Evolutionary conservation across 1,140 invertebrate species (phyloP).

Genomic region (Odontomachus brunneus): DNA sequence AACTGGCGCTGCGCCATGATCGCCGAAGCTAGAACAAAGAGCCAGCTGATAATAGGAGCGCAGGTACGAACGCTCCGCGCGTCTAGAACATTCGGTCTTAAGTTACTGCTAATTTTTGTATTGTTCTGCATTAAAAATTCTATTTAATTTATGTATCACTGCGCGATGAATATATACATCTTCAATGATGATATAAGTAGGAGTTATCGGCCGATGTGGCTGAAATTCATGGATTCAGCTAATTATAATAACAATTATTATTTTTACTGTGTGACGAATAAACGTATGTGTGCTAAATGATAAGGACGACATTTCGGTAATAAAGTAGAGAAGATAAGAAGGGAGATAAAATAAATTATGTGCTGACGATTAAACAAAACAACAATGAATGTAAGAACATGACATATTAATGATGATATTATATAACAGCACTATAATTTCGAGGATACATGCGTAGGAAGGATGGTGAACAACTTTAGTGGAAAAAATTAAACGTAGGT

Average conservation of each 20-base stretch:
- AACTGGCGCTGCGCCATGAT: constrained; percentile 78
- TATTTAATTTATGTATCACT: no score
- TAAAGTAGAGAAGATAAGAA: not conserved
- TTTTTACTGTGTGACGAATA: not conserved
- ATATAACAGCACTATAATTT: no score
- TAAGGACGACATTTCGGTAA: not conserved
- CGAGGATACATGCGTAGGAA: not conserved
- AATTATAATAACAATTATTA: constrained; percentile 5
- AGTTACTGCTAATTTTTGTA: not conserved
- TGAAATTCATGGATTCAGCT: not conserved
- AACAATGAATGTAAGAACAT: not conserved
- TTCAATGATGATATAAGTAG: not conserved
- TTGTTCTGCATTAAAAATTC: no score
- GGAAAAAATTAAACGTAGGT: constrained; percentile 29
- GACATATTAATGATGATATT: not conserved
- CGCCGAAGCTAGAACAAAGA: constrained; percentile 74
- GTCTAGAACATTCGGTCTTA: constrained; percentile 11
- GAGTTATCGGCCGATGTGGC: not conserved
- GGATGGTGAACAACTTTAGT: not conserved
- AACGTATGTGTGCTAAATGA: not conserved
- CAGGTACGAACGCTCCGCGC: constrained; percentile 41
- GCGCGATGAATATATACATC: not conserved
- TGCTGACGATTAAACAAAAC: not conserved
- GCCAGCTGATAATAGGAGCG: constrained; percentile 60
- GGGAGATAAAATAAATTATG: not conserved